Evolutionary conservation across 2,113 vertebrate genomes (phyloP).

Genomic region (Perca schrenkii): DNA sequence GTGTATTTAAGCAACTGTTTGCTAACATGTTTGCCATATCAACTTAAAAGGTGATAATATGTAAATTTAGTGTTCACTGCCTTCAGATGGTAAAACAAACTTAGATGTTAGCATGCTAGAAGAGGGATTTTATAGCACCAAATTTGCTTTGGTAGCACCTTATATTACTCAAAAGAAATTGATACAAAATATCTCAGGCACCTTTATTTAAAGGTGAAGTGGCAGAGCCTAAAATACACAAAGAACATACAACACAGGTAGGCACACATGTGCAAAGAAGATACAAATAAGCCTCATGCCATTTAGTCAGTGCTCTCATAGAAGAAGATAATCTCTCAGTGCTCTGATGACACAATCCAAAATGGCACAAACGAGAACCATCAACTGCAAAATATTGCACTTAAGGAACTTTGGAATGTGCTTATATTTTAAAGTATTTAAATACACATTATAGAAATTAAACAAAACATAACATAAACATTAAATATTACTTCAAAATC

Average conservation of each 20-base stretch:
- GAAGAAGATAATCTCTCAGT: conserved; percentile 79
- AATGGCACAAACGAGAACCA: conserved; percentile 69
- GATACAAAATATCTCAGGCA: conserved; percentile 56
- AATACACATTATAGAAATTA: conserved; percentile 71
- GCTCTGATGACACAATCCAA: conserved; percentile 78
- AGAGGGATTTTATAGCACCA: not conserved
- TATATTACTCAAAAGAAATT: conserved; percentile 14
- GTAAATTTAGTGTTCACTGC: not conserved
- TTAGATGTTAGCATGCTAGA: not conserved
- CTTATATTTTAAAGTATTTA: conserved; percentile 64
- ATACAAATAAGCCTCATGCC: conserved; percentile 77
- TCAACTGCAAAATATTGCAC: conserved; percentile 87
- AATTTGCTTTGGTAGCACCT: not conserved
- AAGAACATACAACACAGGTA: conserved; percentile 82
- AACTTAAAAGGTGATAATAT: not conserved
- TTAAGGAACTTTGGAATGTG: conserved; percentile 76
- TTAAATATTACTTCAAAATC: conserved; percentile 72
- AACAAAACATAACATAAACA: conserved; percentile 53
- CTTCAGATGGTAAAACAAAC: not conserved
- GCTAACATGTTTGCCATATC: not conserved
- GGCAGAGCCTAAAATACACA: conserved; percentile 83
- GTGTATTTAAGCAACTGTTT: not conserved
- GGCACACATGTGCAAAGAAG: conserved; percentile 85
- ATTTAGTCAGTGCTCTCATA: conserved; percentile 81
- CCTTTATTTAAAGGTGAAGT: conserved; percentile 92